Evolutionary conservation across 2,888 invertebrate genomes (phyloP).

Genomic region (Plagodis dolabraria): DNA sequence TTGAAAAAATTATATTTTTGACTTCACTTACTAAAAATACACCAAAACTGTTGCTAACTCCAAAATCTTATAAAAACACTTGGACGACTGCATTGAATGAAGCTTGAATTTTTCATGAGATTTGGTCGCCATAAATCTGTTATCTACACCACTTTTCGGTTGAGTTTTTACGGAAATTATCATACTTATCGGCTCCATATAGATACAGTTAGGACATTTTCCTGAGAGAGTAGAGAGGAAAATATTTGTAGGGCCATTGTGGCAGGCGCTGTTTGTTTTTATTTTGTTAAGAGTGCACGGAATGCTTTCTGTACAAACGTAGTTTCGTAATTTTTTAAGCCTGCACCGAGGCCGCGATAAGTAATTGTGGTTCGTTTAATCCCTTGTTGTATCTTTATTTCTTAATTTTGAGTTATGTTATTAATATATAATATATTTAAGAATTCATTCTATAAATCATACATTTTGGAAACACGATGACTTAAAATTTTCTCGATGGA

Average conservation of each 20-base stretch:
- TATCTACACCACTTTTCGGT: slow-evolving; percentile 48
- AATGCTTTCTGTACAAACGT: too few relatives aligned
- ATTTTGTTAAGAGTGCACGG: too few relatives aligned
- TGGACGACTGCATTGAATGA: slow-evolving; percentile 50
- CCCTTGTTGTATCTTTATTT: too few relatives aligned
- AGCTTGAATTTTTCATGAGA: slow-evolving; percentile 65
- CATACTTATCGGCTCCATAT: slow-evolving; percentile 1
- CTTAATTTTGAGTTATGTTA: too few relatives aligned
- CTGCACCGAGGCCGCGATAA: too few relatives aligned
- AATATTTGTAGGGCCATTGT: not conserved
- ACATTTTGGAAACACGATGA: too few relatives aligned
- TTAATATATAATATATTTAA: too few relatives aligned
- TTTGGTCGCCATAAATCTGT: slow-evolving; percentile 59
- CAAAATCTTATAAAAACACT: slow-evolving; percentile 36
- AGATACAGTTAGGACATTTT: slow-evolving; percentile 10
- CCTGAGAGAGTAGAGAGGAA: not conserved
- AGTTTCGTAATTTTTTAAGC: too few relatives aligned
- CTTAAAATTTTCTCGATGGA: too few relatives aligned
- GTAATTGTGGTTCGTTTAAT: too few relatives aligned
- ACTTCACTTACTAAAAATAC: not conserved
- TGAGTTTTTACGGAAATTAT: slow-evolving; percentile 17
- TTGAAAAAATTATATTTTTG: too few relatives aligned
- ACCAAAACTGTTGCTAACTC: slow-evolving; percentile 37
- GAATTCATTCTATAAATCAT: too few relatives aligned
- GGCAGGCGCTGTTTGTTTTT: not conserved